Evolutionary conservation across 2,113 vertebrate genomes (phyloP).

Genomic region (Callipepla californica): DNA sequence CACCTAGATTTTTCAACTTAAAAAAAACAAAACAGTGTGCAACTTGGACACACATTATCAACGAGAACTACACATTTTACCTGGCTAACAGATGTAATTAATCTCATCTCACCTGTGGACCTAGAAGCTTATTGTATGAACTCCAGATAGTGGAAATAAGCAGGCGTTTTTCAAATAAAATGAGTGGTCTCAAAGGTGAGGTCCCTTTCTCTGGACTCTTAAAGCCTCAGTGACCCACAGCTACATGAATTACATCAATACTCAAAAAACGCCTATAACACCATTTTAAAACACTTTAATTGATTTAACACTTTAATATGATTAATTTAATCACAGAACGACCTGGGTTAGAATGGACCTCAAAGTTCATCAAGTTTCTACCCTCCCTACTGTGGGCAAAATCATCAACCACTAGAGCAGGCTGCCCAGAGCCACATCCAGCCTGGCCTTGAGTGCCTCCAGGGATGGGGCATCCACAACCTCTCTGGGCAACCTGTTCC

Average conservation of each 20-base stretch:
- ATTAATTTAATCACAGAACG: too few species aligned
- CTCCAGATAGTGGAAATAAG: background rate
- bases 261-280: background rate
- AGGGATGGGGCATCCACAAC: too few species aligned
- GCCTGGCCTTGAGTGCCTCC: too few species aligned
- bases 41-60: background rate
- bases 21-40: background rate
- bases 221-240: background rate
- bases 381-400: too few species aligned
- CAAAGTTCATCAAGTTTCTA: too few species aligned
- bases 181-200: background rate
- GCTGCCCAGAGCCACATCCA: too few species aligned
- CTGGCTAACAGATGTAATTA: background rate
- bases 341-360: too few species aligned
- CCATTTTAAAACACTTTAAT: background rate
- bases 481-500: too few species aligned
- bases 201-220: background rate
- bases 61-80: background rate
- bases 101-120: background rate
- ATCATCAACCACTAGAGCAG: too few species aligned
- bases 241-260: background rate
- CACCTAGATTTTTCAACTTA: background rate
- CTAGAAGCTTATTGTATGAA: background rate
- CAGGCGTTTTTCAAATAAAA: slow-evolving; percentile 2
- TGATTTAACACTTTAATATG: too few species aligned